phyloP scores from a whole-genome alignment of 64 coral and sea anemone genomes.

The Acropora yongei region DNA sequence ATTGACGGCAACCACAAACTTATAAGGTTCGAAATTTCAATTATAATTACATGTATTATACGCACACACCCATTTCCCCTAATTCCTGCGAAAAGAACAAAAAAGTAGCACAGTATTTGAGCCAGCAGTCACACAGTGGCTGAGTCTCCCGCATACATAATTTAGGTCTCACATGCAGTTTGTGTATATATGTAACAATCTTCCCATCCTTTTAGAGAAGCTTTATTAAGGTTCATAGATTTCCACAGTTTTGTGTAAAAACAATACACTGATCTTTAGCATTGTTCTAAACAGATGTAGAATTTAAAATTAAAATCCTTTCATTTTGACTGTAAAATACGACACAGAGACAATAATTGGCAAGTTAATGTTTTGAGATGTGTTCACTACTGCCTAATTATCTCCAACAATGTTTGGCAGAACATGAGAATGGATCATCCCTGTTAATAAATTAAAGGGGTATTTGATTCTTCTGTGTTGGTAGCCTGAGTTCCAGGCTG shows the following conservation, averaged over 20 bases:
- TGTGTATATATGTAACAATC: slow-evolving; percentile 14
- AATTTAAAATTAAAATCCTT: background rate
- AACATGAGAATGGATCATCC: too few species aligned
- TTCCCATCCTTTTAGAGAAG: slow-evolving; percentile 22
- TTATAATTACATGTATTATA: too few species aligned
- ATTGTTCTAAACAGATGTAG: background rate
- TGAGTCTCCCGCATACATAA: slow-evolving; percentile 25
- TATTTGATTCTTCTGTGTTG: too few species aligned
- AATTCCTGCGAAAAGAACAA: background rate
- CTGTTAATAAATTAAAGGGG: too few species aligned
- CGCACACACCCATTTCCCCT: background rate
- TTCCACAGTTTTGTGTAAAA: background rate
- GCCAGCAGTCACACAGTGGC: slow-evolving; percentile 16
- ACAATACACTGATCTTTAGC: background rate
- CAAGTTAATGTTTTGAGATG: background rate
- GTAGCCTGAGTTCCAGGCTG: too few species aligned
- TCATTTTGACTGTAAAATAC: slow-evolving; percentile 10
- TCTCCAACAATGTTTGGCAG: slow-evolving; percentile 1
- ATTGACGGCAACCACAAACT: too few species aligned
- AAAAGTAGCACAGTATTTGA: slow-evolving; percentile 12
- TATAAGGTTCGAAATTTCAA: too few species aligned
- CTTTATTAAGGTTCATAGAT: slow-evolving; percentile 7
- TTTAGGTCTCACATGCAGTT: slow-evolving; percentile 11
- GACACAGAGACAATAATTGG: slow-evolving; percentile 8
- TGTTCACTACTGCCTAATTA: background rate